Evolutionary conservation across 92 coral and sea anemone genomes (phyloP).

Genomic region (Parazoanthus swiftii): DNA sequence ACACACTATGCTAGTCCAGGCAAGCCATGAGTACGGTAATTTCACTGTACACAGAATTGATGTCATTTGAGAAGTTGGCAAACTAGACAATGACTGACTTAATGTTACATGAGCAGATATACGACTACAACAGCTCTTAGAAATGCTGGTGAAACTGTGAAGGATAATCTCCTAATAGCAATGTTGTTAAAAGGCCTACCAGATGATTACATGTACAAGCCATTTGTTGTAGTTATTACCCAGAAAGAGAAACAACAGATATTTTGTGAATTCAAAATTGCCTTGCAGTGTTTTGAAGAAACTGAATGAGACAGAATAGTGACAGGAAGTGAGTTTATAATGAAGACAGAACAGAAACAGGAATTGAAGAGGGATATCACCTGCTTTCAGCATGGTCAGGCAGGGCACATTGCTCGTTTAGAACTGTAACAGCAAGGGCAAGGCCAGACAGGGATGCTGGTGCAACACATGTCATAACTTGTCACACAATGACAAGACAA

Average conservation of each 20-base stretch:
- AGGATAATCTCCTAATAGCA: conserved; percentile 47
- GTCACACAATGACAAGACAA: conserved; percentile 28
- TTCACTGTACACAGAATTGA: conserved; percentile 48
- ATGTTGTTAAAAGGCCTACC: conserved; percentile 54
- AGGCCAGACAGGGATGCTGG: conserved; percentile 31
- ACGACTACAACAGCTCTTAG: conserved; percentile 51
- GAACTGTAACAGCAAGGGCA: neutral
- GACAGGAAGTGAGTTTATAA: neutral
- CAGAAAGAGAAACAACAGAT: conserved; percentile 50
- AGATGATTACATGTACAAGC: conserved; percentile 45
- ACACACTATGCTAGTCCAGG: conserved; percentile 27
- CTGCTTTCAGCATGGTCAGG: conserved; percentile 41
- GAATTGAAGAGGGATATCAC: neutral
- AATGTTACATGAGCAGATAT: conserved; percentile 49
- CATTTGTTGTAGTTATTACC: conserved; percentile 42
- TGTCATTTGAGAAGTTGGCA: conserved; percentile 38
- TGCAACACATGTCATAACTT: conserved; percentile 40
- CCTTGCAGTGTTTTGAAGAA: too few relatives aligned
- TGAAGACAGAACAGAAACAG: neutral
- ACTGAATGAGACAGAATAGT: conserved; percentile 28
- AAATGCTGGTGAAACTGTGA: conserved; percentile 46
- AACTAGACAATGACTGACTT: conserved; percentile 42
- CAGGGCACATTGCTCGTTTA: conserved; percentile 35
- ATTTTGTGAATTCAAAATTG: neutral
- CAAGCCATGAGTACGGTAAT: conserved; percentile 49